phyloP scores from a whole-genome alignment of 2,797 vertebrate genomes.

The Sebastes hubbsi region DNA sequence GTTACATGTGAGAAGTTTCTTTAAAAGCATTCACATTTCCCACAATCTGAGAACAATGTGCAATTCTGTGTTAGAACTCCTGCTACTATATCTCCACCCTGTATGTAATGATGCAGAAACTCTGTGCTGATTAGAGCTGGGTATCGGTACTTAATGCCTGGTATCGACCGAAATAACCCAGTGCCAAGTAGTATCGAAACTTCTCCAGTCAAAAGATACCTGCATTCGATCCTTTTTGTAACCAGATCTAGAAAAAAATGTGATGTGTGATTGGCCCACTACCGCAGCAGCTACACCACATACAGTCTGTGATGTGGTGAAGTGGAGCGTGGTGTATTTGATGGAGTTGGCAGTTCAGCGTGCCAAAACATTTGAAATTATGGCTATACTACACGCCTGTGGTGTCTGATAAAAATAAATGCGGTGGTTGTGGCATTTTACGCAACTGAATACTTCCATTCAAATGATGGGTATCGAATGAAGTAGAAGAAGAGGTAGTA shows the following conservation, averaged over 20 bases:
- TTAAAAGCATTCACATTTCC: conserved; percentile 14
- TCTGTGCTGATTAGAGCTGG: not conserved
- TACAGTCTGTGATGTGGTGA: not conserved
- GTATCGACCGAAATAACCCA: not conserved
- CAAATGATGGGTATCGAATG: not conserved
- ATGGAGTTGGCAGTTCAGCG: not conserved
- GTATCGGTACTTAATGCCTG: not conserved
- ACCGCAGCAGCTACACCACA: too few species aligned
- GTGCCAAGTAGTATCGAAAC: not conserved
- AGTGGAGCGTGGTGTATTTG: not conserved
- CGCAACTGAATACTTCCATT: not conserved
- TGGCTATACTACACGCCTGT: not conserved
- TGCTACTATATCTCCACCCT: not conserved
- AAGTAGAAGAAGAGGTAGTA: too few species aligned
- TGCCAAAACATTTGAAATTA: not conserved
- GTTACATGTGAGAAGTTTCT: not conserved
- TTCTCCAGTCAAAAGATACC: not conserved
- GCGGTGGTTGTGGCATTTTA: not conserved
- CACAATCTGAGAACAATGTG: not conserved
- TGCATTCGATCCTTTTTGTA: not conserved
- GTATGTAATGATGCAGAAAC: not conserved
- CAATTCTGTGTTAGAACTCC: not conserved
- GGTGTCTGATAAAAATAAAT: not conserved
- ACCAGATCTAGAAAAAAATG: not conserved
- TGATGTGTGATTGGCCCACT: too few species aligned